These are phyloP conservation scores for Cyclargus thomasi DNA, from an alignment of 1,140 invertebrate genomes.

Conservation along the genomic window DNA sequence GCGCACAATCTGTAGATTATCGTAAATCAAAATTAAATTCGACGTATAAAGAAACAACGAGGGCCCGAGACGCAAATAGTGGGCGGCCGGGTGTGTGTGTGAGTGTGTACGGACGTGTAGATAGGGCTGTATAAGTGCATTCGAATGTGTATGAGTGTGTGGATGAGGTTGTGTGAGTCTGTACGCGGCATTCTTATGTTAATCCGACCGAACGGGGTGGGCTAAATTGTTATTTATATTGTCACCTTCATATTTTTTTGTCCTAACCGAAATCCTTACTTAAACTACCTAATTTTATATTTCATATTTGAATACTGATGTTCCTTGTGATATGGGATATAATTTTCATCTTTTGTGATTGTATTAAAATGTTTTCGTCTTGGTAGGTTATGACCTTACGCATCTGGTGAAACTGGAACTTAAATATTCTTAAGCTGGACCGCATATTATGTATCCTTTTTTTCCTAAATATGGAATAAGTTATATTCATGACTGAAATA, in stretches of 20 bases:
- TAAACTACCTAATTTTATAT: slow-evolving; percentile 15
- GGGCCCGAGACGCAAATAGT: slow-evolving; percentile 48
- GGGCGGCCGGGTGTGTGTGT: slow-evolving; percentile 44
- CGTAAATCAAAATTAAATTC: slow-evolving; percentile 75
- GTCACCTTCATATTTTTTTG: slow-evolving; percentile 69
- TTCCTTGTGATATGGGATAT: background rate
- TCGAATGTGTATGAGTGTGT: background rate
- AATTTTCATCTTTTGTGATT: background rate
- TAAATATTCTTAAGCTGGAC: too few species aligned
- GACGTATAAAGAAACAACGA: slow-evolving; percentile 69
- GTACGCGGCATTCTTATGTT: slow-evolving; percentile 71
- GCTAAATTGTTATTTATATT: slow-evolving; percentile 75
- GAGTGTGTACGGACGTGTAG: background rate
- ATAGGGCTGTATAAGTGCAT: background rate
- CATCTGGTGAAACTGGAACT: too few species aligned
- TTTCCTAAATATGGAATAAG: too few species aligned
- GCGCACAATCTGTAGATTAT: slow-evolving; percentile 60
- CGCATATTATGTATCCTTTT: too few species aligned
- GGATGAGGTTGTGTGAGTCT: background rate
- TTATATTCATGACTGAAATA: too few species aligned
- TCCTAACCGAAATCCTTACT: background rate
- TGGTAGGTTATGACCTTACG: background rate
- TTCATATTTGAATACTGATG: slow-evolving; percentile 8
- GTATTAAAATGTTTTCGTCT: background rate
- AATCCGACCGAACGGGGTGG: slow-evolving; percentile 71